phyloP scores from a whole-genome alignment of 2,888 invertebrate genomes.

The Terebella lapidaria region DNA sequence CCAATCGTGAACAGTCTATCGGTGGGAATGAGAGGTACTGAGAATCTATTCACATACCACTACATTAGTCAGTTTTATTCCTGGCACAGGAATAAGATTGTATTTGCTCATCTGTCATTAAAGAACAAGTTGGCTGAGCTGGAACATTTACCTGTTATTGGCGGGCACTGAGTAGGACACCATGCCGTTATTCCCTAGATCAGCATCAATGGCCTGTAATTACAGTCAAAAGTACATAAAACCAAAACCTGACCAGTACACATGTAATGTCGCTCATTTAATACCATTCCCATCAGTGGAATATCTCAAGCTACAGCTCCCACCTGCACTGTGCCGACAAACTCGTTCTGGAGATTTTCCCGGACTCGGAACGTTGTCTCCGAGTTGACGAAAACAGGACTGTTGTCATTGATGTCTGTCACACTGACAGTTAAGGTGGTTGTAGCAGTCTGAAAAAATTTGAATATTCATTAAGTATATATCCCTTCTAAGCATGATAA shows the following conservation, averaged over 20 bases:
- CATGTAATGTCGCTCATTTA: too few relatives aligned
- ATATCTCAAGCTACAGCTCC: neutral
- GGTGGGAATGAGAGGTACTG: too few relatives aligned
- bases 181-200: slow-evolving; percentile 12
- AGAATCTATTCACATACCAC: too few relatives aligned
- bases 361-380: slow-evolving; percentile 24
- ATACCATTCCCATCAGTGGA: too few relatives aligned
- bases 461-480: neutral
- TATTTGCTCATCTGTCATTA: too few relatives aligned
- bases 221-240: neutral
- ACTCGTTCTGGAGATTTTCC: slow-evolving; percentile 26
- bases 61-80: too few relatives aligned
- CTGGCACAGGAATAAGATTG: too few relatives aligned
- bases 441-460: slow-evolving; percentile 28
- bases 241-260: too few relatives aligned
- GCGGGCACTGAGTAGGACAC: slow-evolving; percentile 18
- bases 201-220: slow-evolving; percentile 14
- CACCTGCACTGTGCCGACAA: slow-evolving; percentile 27
- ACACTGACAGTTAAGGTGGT: slow-evolving; percentile 30
- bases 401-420: slow-evolving; percentile 38
- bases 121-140: too few relatives aligned
- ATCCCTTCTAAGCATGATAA: neutral
- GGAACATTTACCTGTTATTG: too few relatives aligned
- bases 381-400: slow-evolving; percentile 21
- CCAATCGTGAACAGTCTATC: slow-evolving; percentile 22